A percentile compares a stretch with the other conserved stretches of the same genome.
Evolutionary conservation across 1,140 invertebrate genomes (phyloP).

Genomic region (Drosophila melanogaster): DNA sequence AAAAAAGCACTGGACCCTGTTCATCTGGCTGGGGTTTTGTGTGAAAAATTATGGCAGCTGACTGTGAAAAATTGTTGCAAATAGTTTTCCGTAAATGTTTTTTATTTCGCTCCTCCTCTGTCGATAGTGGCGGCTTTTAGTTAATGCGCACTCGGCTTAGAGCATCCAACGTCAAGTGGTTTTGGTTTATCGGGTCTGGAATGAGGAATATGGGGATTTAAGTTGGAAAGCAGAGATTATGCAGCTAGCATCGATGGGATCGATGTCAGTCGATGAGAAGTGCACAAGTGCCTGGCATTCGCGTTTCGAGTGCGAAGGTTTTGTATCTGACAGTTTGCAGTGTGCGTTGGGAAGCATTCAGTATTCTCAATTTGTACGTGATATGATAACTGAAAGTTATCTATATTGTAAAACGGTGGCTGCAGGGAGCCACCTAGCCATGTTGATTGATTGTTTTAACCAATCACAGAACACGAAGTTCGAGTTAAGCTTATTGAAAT

Average conservation of each 20-base stretch:
- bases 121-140: constrained; percentile 72
- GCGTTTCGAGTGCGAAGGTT: constrained; percentile 37
- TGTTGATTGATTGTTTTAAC: constrained; percentile 39
- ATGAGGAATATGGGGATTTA: constrained; percentile 14
- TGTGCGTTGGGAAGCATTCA: constrained; percentile 15
- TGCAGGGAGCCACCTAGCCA: constrained; percentile 24
- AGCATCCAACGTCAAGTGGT: constrained; percentile 48
- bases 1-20: constrained; percentile 41
- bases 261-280: constrained; percentile 60
- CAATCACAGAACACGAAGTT: constrained; percentile 21
- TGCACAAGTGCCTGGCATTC: constrained; percentile 56
- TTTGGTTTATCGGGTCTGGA: constrained; percentile 40
- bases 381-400: constrained; percentile 52
- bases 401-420: constrained; percentile 24
- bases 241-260: constrained; percentile 62
- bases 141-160: constrained; percentile 61
- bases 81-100: constrained; percentile 80
- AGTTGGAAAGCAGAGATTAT: constrained; percentile 27
- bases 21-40: constrained; percentile 53
- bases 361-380: constrained; percentile 67
- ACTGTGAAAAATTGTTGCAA: constrained; percentile 83
- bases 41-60: constrained; percentile 81
- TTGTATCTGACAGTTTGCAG: constrained; percentile 50
- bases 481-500: constrained; percentile 34
- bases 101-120: constrained; percentile 44